A percentile compares a stretch with the other conserved stretches of the same genome.
These are phyloP conservation scores for Brachypodius melanocephalos DNA, from an alignment of 2,113 vertebrate genomes.

Conservation along the genomic window DNA sequence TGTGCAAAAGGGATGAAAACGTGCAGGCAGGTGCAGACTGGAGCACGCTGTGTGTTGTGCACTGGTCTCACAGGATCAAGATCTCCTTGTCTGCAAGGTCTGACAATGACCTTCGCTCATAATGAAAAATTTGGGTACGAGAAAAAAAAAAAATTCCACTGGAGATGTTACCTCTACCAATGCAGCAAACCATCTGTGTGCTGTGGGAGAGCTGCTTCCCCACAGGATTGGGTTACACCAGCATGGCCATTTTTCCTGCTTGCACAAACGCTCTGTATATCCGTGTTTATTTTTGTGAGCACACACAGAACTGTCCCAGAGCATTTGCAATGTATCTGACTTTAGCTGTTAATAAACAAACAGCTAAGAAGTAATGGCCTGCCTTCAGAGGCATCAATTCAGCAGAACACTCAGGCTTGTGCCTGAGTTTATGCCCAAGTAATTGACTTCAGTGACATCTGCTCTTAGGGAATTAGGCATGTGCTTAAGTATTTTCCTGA, in stretches of 20 bases:
- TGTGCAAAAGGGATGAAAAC: neutral
- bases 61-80: neutral
- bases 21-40: neutral
- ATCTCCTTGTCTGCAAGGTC: neutral
- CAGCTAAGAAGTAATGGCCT: slow-evolving; percentile 50
- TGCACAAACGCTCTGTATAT: slow-evolving; percentile 1
- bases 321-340: slow-evolving; percentile 53
- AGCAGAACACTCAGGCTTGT: slow-evolving; percentile 40
- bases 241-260: slow-evolving; percentile 22
- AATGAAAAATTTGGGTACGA: neutral
- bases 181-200: slow-evolving; percentile 19
- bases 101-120: neutral
- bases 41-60: rapidly evolving
- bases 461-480: slow-evolving; percentile 50
- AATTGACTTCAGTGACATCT: slow-evolving; percentile 64
- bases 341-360: slow-evolving; percentile 63
- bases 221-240: slow-evolving; percentile 28
- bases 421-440: slow-evolving; percentile 55
- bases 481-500: slow-evolving; percentile 63
- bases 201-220: slow-evolving; percentile 22
- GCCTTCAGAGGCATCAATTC: slow-evolving; percentile 46
- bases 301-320: slow-evolving; percentile 7
- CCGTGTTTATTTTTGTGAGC: slow-evolving; percentile 55
- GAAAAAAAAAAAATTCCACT: neutral
- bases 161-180: neutral